Conservation (phyloP, 2,797 vertebrate genomes). For the Chromobotia macracanthus region DNA sequence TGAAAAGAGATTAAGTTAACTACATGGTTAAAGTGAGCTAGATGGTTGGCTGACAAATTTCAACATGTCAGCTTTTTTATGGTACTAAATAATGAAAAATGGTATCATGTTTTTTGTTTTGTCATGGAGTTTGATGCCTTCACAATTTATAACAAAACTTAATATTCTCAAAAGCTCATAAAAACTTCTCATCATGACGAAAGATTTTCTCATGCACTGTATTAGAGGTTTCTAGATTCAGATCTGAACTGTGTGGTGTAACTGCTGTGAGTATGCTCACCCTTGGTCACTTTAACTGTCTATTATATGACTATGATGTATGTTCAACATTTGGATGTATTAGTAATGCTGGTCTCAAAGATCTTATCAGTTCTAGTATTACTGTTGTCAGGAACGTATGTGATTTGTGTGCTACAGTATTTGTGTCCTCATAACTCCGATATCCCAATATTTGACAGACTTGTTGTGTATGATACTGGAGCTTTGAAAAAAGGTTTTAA, state of each 20-base stretch:
- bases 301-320: too few species aligned
- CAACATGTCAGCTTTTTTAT: constrained; percentile 63
- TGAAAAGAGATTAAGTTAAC: constrained; percentile 47
- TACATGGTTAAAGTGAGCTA: constrained; percentile 48
- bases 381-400: too few species aligned
- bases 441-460: too few species aligned
- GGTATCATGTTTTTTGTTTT: constrained; percentile 69
- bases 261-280: too few species aligned
- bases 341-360: too few species aligned
- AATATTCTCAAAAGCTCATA: neutral
- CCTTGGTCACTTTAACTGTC: neutral
- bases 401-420: too few species aligned
- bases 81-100: constrained; percentile 67
- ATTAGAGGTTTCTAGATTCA: neutral
- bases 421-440: too few species aligned
- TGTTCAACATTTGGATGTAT: too few species aligned
- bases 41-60: constrained; percentile 61
- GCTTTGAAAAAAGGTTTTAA: too few species aligned
- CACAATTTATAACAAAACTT: neutral
- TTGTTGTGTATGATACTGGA: too few species aligned
- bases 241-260: neutral
- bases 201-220: neutral
- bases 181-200: neutral
- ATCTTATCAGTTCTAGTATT: too few species aligned
- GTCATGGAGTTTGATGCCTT: neutral